Evolutionary conservation across 2,113 vertebrate genomes (phyloP).

Genomic region (Salminus brasiliensis): DNA sequence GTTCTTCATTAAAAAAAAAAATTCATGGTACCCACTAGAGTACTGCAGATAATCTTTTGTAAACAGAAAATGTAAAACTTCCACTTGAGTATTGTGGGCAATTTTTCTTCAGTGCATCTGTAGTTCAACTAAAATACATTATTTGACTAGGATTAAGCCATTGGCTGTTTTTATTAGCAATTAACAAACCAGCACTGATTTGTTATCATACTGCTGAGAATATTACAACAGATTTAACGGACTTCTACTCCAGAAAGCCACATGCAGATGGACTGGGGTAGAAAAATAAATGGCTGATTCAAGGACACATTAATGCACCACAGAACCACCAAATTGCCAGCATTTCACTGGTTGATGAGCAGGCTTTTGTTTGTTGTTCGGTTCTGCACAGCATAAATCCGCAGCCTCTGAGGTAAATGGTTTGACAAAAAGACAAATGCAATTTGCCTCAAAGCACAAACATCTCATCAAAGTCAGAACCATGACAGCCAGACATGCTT

Average conservation of each 20-base stretch:
- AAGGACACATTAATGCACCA: slow-evolving; percentile 27
- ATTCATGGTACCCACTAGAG: no score
- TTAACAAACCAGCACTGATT: background rate
- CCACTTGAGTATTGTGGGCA: background rate
- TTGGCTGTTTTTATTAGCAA: background rate
- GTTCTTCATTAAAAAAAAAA: no score
- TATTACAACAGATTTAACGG: background rate
- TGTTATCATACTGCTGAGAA: background rate
- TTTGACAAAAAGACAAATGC: slow-evolving; percentile 55
- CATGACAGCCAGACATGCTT: slow-evolving; percentile 35
- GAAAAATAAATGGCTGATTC: slow-evolving; percentile 20
- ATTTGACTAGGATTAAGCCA: background rate
- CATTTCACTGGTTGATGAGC: slow-evolving; percentile 32
- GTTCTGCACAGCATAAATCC: slow-evolving; percentile 46
- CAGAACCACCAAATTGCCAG: slow-evolving; percentile 24
- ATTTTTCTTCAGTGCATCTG: background rate
- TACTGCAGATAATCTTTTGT: no score
- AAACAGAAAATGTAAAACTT: background rate
- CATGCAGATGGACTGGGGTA: background rate
- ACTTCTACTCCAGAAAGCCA: background rate
- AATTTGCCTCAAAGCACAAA: slow-evolving; percentile 56
- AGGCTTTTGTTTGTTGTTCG: slow-evolving; percentile 41
- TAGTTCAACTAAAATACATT: background rate
- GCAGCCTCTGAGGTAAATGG: slow-evolving; percentile 51
- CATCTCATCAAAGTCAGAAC: slow-evolving; percentile 51